Percentiles rank a stretch among this genome's conserved stretches.
These are phyloP conservation scores for Bombus huntii DNA, from an alignment of 1,140 invertebrate species.

Conservation along the genomic window DNA sequence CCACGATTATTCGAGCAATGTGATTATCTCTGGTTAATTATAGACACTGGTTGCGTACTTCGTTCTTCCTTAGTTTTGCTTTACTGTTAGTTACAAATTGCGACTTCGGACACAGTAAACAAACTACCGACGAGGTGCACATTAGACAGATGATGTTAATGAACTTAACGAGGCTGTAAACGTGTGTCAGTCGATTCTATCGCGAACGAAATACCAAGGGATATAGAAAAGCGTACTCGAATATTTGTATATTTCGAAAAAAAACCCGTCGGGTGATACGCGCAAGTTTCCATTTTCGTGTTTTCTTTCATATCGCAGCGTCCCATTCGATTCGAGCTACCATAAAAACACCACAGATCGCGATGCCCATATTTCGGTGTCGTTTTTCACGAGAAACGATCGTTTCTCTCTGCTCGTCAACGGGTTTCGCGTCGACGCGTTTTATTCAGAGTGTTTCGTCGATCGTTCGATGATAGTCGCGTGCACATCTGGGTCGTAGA, in stretches of 20 bases:
- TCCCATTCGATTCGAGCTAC: background rate
- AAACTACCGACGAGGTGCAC: background rate
- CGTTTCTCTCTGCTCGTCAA: no score
- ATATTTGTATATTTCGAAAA: background rate
- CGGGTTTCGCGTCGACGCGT: no score
- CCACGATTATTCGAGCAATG: background rate
- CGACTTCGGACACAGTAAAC: background rate
- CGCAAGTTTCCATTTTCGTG: background rate
- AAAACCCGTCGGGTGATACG: background rate
- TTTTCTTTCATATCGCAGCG: background rate
- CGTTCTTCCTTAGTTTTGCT: background rate
- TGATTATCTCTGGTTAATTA: background rate
- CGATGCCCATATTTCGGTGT: fast-evolving
- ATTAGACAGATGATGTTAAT: constrained; percentile 9
- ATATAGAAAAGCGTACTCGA: background rate
- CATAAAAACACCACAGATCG: no score
- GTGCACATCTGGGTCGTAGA: constrained; percentile 64
- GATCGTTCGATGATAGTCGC: background rate
- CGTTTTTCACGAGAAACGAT: background rate
- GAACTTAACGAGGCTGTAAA: background rate
- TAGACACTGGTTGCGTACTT: background rate
- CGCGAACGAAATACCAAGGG: no score
- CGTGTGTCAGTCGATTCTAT: background rate
- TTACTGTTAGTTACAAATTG: background rate
- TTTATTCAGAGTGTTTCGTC: background rate